Base-by-base conservation (phyloP, 1,140 invertebrate species). In the Colletes latitarsis region DNA sequence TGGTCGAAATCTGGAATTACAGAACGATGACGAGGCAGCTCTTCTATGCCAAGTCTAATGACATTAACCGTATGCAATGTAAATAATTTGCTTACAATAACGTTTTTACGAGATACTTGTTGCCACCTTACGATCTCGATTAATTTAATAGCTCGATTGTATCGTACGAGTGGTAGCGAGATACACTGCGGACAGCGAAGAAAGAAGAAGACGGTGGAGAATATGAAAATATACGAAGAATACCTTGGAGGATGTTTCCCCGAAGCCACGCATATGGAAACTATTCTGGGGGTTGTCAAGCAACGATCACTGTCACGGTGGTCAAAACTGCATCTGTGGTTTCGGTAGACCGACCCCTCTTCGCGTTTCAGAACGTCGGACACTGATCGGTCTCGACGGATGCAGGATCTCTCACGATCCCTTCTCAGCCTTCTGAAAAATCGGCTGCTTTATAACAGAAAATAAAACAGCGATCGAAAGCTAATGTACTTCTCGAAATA, bases 291-390 rank as follows among this genome's bases (percentile, higher is more conserved):
- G 71, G 52, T 74, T 79, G 81, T 79, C 81, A 21, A 62, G 67
- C 74, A 82, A 63, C 64, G 63, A 81, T 82, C 72, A 62, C 76
- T 73, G 79, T 85, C 83, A 85, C 81, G 83, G 83, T 83, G 81
- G 83, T 86, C 82, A 84, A 76, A 79, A 87, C 72, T 80, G 81
- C 88, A 88, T 87, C 86, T 89, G 89, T 82, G 85, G 80, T 84
- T 83, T 66, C 43, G 74, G 67, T 19, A 63, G 77, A 89, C 77
- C 49, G 49, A 49, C 8, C 87, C 85, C 77, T 88, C 77, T 60
- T 81, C 73, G 76, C 81, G 78, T 85, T 83, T 82, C 84, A 80
- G 68, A 88, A 86, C 81, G 76, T 79, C 83, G 77, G 82, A 87
- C 84, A 84, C 63, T 89, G 86, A 83, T 76, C 79, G 71, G 53